Evolutionary conservation across 2,797 vertebrate species (phyloP).

Genomic region (Glyptemys insculpta): DNA sequence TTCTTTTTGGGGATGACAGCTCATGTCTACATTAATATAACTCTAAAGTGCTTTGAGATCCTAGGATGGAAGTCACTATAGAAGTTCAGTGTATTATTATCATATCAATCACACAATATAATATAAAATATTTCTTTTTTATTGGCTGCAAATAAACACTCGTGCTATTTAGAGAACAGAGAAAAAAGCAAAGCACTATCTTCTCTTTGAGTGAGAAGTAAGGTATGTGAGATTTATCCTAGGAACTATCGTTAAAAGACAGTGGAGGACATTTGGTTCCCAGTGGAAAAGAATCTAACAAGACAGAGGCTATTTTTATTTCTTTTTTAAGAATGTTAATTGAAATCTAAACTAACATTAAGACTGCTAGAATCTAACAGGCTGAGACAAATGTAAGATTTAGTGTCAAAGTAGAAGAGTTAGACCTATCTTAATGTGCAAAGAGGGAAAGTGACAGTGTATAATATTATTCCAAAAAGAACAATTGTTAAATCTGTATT

Average conservation of each 20-base stretch:
- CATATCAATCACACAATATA: conserved; percentile 28
- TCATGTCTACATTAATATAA: background rate
- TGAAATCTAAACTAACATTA: conserved; percentile 59
- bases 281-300: conserved; percentile 40
- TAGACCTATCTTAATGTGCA: background rate
- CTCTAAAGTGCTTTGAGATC: conserved; percentile 58
- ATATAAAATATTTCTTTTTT: background rate
- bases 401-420: background rate
- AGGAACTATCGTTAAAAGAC: background rate
- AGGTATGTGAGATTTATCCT: conserved; percentile 42
- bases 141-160: conserved; percentile 31
- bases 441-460: conserved; percentile 27
- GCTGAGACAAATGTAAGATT: conserved; percentile 8
- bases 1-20: conserved; percentile 38
- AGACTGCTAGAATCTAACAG: conserved; percentile 20
- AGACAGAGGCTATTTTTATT: conserved; percentile 63
- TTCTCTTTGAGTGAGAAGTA: conserved; percentile 50
- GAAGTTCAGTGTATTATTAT: conserved; percentile 28
- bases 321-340: conserved; percentile 55
- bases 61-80: conserved; percentile 16
- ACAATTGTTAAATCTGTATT: conserved; percentile 7
- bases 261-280: conserved; percentile 38
- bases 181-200: conserved; percentile 28
- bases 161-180: conserved; percentile 45
- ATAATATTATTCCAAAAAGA: conserved; percentile 27